A percentile compares a stretch with the other conserved stretches of the same genome.
Evolutionary conservation across 2,888 invertebrate genomes (phyloP).

Genomic region (Zonitis immaculata): DNA sequence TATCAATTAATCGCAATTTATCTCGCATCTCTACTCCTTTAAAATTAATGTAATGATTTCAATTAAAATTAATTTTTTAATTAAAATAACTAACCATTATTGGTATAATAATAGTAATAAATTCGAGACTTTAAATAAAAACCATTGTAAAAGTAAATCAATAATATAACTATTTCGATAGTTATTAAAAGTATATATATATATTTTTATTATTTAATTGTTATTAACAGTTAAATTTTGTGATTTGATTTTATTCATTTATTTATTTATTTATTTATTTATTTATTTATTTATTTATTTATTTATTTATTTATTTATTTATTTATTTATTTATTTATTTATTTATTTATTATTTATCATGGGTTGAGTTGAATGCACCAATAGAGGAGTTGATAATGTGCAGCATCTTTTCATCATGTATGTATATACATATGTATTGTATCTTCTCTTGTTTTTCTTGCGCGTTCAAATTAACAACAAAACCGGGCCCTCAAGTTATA

Average conservation of each 20-base stretch:
- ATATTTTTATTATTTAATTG: no score
- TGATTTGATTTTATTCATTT: neutral
- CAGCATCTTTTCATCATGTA: slow-evolving; percentile 24
- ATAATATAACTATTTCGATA: neutral
- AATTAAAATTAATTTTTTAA: no score
- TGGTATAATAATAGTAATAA: no score
- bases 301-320: no score
- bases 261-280: no score
- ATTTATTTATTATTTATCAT: slow-evolving; percentile 12
- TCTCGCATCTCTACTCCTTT: no score
- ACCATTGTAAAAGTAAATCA: neutral
- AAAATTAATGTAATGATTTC: no score
- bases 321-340: no score
- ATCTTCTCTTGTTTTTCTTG: slow-evolving; percentile 17
- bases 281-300: no score
- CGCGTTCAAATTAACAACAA: slow-evolving; percentile 24
- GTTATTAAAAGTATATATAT: neutral
- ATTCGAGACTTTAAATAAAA: neutral
- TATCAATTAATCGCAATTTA: no score
- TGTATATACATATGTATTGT: slow-evolving; percentile 1
- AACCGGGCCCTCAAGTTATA: slow-evolving; percentile 23
- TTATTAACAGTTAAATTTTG: slow-evolving; percentile 6
- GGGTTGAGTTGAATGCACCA: slow-evolving; percentile 26
- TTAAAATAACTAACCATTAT: no score
- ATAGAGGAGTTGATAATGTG: slow-evolving; percentile 17